Evolutionary conservation across 2,797 vertebrate genomes (phyloP).

Genomic region (Hoplostethus atlanticus): DNA sequence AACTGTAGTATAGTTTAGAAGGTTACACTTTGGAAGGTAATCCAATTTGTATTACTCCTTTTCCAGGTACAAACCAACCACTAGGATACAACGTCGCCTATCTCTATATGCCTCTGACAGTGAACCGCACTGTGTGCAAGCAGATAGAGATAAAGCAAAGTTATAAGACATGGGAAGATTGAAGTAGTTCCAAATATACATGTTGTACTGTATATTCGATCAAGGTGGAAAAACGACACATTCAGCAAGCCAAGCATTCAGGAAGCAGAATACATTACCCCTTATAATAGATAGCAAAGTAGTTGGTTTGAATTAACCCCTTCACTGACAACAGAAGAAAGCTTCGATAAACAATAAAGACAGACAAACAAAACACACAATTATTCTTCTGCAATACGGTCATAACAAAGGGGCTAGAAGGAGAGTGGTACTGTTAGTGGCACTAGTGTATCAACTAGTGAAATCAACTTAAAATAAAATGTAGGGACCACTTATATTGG

Average conservation of each 20-base stretch:
- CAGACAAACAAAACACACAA: slow-evolving; percentile 80
- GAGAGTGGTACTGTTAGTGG: slow-evolving; percentile 61
- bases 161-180: slow-evolving; percentile 54
- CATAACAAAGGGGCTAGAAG: slow-evolving; percentile 59
- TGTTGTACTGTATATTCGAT: slow-evolving; percentile 78
- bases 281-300: slow-evolving; percentile 80
- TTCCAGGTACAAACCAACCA: slow-evolving; percentile 34
- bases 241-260: slow-evolving; percentile 82
- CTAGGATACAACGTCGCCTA: slow-evolving; percentile 30
- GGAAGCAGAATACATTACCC: slow-evolving; percentile 84
- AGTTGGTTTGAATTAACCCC: slow-evolving; percentile 81
- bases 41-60: slow-evolving; percentile 11
- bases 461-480: slow-evolving; percentile 24
- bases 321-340: slow-evolving; percentile 81
- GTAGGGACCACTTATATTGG: slow-evolving; percentile 31
- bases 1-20: slow-evolving; percentile 21
- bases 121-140: slow-evolving; percentile 57
- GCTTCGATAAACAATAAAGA: slow-evolving; percentile 77
- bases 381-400: slow-evolving; percentile 74
- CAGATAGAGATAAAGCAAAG: slow-evolving; percentile 59
- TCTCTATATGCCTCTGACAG: slow-evolving; percentile 45
- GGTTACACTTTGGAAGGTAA: slow-evolving; percentile 35
- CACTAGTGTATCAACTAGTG: slow-evolving; percentile 49
- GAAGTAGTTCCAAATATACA: slow-evolving; percentile 78
- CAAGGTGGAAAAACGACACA: slow-evolving; percentile 68